These are phyloP conservation scores for Leptopilina drosophilae DNA, from an alignment of 2,888 invertebrate species.

Conservation along the genomic window DNA sequence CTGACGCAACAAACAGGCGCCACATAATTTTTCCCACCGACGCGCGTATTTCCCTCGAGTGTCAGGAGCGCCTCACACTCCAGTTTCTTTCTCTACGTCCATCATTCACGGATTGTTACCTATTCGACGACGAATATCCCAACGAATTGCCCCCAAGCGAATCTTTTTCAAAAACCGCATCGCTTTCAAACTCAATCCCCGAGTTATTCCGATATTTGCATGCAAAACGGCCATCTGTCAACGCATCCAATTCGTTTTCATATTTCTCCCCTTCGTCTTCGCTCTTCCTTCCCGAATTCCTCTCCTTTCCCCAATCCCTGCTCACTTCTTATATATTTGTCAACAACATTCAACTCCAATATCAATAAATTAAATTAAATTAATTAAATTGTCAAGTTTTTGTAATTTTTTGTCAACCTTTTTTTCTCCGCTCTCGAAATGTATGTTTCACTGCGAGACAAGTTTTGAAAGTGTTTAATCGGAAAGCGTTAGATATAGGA, in stretches of 20 bases:
- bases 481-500: not conserved
- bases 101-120: conserved; percentile 30
- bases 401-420: not conserved
- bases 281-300: not conserved
- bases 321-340: not conserved
- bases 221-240: conserved; percentile 15
- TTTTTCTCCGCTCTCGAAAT: not conserved
- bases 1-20: conserved; percentile 64
- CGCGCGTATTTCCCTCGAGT: conserved; percentile 60
- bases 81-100: conserved; percentile 29
- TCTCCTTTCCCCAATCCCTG: not conserved
- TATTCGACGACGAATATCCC: conserved; percentile 28
- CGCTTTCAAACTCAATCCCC: conserved; percentile 23
- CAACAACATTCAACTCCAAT: not conserved
- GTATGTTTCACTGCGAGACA: not conserved
- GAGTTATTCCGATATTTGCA: conserved; percentile 27
- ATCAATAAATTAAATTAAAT: too few species aligned
- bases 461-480: not conserved
- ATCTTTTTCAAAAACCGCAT: conserved; percentile 20
- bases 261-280: not conserved
- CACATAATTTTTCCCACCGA: conserved; percentile 66
- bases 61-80: not conserved
- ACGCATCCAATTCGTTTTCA: not conserved
- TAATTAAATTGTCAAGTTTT: too few species aligned
- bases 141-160: conserved; percentile 33